Evolutionary conservation across 2,113 vertebrate genomes (phyloP).

Genomic region (Sclerurus mexicanus): DNA sequence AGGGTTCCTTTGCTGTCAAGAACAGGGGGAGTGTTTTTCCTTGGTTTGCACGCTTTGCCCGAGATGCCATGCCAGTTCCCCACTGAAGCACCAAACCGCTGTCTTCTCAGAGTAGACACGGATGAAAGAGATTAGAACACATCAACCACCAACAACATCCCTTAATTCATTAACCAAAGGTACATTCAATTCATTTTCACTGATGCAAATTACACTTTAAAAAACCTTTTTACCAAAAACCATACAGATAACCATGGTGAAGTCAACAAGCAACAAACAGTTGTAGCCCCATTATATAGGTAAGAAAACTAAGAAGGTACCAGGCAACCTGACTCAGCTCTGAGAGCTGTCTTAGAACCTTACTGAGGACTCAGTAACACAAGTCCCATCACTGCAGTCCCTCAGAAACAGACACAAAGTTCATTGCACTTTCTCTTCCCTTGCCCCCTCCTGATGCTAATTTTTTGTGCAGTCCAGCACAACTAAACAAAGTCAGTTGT

Average conservation of each 20-base stretch:
- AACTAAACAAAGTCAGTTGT: background rate
- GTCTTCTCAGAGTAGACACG: slow-evolving; percentile 60
- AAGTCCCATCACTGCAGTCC: fast-evolving
- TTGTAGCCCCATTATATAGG: background rate
- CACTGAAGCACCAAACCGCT: slow-evolving; percentile 86
- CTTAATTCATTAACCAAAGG: background rate
- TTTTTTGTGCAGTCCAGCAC: background rate
- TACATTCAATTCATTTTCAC: background rate
- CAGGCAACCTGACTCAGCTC: background rate
- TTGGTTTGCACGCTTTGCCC: slow-evolving; percentile 74
- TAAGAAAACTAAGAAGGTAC: background rate
- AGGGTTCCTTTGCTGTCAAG: slow-evolving; percentile 81
- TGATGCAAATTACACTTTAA: background rate
- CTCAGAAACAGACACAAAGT: background rate
- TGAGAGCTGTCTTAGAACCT: background rate
- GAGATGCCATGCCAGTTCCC: slow-evolving; percentile 86
- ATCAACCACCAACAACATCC: background rate
- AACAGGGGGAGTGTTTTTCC: slow-evolving; percentile 78
- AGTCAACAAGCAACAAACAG: background rate
- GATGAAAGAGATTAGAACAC: background rate
- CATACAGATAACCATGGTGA: background rate
- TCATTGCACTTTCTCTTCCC: background rate
- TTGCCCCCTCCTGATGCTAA: background rate
- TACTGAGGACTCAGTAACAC: background rate
- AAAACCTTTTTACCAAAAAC: background rate